Evolutionary conservation across 2,113 vertebrate species (phyloP).

Genomic region (Spea bombifrons): DNA sequence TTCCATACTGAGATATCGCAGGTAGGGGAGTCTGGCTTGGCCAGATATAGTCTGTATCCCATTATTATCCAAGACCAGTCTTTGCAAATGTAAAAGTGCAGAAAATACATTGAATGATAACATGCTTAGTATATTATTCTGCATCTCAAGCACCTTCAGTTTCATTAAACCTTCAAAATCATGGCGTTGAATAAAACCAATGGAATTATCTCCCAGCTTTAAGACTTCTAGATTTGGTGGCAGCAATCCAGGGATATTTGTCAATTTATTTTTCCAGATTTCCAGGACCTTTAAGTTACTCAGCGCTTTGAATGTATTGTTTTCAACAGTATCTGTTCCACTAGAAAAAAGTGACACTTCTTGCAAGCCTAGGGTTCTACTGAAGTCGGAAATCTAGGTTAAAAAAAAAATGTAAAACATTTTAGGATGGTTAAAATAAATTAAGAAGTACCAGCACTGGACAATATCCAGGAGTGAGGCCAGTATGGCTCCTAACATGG

Average conservation of each 20-base stretch:
- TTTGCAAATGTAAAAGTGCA: slow-evolving; percentile 64
- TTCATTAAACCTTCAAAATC: slow-evolving; percentile 71
- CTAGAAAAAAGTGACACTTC: slow-evolving; percentile 72
- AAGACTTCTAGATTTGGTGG: slow-evolving; percentile 70
- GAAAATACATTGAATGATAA: slow-evolving; percentile 58
- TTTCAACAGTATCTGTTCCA: slow-evolving; percentile 71
- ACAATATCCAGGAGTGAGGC: too few relatives aligned
- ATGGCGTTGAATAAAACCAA: slow-evolving; percentile 58
- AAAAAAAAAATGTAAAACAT: slow-evolving; percentile 12
- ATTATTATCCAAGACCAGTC: slow-evolving; percentile 70
- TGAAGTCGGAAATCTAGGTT: slow-evolving; percentile 67
- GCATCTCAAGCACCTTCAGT: slow-evolving; percentile 69
- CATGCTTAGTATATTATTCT: slow-evolving; percentile 68
- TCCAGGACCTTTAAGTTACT: slow-evolving; percentile 67
- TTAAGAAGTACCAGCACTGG: too few relatives aligned
- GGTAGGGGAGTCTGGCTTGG: slow-evolving; percentile 58
- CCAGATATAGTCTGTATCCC: slow-evolving; percentile 62
- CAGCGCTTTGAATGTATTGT: slow-evolving; percentile 67
- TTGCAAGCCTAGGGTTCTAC: slow-evolving; percentile 64
- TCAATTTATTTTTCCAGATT: slow-evolving; percentile 77
- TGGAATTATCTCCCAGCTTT: slow-evolving; percentile 72
- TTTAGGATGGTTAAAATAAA: too few relatives aligned
- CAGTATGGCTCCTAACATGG: too few relatives aligned
- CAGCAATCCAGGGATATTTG: slow-evolving; percentile 62
- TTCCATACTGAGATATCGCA: slow-evolving; percentile 67